Percentiles rank a stretch among this genome's conserved stretches.
Evolutionary conservation across 2,888 invertebrate species (phyloP).

Genomic region (Cosmia pyralina): DNA sequence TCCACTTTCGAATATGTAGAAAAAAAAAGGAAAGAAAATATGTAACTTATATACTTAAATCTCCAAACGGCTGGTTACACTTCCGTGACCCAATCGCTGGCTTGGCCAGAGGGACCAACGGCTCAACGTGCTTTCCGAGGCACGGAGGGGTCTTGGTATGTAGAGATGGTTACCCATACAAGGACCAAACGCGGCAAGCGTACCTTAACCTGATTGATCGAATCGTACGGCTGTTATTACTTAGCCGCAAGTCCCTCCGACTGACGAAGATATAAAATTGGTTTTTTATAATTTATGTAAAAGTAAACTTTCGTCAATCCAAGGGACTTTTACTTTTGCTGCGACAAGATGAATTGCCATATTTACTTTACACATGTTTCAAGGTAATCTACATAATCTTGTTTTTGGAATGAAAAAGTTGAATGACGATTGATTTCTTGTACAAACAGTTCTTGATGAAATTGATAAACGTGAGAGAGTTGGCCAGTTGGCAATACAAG

Average conservation of each 20-base stretch:
- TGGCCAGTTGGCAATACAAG: not conserved
- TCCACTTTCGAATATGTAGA: conserved; percentile 5
- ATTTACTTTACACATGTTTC: conserved; percentile 24
- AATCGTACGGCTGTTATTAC: too few relatives aligned
- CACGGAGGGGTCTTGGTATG: too few relatives aligned
- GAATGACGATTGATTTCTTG: conserved; percentile 28
- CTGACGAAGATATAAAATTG: not conserved
- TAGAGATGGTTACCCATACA: too few relatives aligned
- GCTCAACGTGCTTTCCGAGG: too few relatives aligned
- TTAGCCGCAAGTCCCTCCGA: too few relatives aligned
- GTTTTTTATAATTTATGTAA: conserved; percentile 9
- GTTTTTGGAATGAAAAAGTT: conserved; percentile 15
- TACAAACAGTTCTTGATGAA: not conserved
- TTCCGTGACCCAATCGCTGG: too few relatives aligned
- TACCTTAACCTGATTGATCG: too few relatives aligned
- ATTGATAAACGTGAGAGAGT: not conserved
- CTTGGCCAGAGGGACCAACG: too few relatives aligned
- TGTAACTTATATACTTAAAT: too few relatives aligned
- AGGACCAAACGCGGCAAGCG: too few relatives aligned
- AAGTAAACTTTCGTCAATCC: conserved; percentile 38
- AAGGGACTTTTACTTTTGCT: conserved; percentile 62
- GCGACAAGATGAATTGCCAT: conserved; percentile 42
- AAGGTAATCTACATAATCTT: conserved; percentile 46
- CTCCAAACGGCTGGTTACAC: too few relatives aligned
- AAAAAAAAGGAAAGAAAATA: too few relatives aligned